phyloP scores from a whole-genome alignment of 2,888 invertebrate genomes.

The Pyrgus malvae region DNA sequence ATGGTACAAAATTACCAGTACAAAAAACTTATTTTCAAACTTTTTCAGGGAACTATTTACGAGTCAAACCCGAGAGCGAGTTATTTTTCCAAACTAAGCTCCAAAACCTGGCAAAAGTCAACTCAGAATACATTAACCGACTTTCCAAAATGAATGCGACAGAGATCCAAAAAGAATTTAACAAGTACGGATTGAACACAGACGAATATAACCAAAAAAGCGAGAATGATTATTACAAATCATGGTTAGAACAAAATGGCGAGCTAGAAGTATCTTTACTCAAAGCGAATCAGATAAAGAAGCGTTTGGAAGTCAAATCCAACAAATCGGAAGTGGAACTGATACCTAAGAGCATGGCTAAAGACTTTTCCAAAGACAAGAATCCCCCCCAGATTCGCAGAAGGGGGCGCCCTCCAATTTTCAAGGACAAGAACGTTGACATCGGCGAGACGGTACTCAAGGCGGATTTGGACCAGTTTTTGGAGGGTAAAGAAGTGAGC shows the following conservation, averaged over 20 bases:
- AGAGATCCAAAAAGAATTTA: conserved; percentile 67
- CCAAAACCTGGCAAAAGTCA: conserved; percentile 63
- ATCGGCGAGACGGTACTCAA: conserved; percentile 72
- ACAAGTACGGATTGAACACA: conserved; percentile 67
- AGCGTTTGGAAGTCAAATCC: conserved; percentile 48
- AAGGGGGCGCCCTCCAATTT: conserved; percentile 69
- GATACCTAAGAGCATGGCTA: conserved; percentile 57
- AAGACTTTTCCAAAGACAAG: conserved; percentile 53
- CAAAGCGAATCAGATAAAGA: conserved; percentile 61
- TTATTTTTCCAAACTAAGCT: conserved; percentile 68
- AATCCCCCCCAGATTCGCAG: conserved; percentile 47
- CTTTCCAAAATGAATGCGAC: conserved; percentile 67
- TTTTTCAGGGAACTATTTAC: conserved; percentile 58
- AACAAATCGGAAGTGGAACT: conserved; percentile 68
- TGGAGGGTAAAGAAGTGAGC: conserved; percentile 75
- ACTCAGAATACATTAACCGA: conserved; percentile 61
- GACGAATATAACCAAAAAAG: conserved; percentile 46
- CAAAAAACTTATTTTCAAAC: too few species aligned
- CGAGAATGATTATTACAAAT: conserved; percentile 74
- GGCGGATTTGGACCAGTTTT: conserved; percentile 74
- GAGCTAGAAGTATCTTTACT: conserved; percentile 73
- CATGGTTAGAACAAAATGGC: conserved; percentile 75
- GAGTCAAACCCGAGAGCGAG: conserved; percentile 74
- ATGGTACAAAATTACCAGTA: too few species aligned
- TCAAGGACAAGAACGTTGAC: conserved; percentile 70